Evolutionary conservation across 2,113 vertebrate genomes (phyloP).

Genomic region (Tachysurus vachellii): DNA sequence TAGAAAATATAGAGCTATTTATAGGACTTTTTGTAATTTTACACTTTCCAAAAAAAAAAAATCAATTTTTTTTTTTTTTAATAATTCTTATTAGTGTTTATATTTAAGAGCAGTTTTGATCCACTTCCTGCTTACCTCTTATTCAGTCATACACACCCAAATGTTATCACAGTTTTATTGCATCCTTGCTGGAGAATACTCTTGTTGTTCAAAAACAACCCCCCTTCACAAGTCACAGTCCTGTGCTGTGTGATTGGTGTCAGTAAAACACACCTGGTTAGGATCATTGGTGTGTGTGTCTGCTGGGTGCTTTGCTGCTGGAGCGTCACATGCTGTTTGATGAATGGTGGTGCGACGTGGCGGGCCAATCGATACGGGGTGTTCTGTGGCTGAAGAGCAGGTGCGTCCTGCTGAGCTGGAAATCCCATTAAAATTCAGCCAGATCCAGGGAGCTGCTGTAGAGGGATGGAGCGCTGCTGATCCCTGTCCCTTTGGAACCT

Average conservation of each 20-base stretch:
- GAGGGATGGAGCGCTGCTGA: constrained; percentile 19
- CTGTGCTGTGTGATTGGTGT: constrained; percentile 68
- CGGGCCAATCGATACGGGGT: constrained; percentile 67
- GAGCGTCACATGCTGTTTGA: constrained; percentile 61
- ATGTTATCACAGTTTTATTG: constrained; percentile 34
- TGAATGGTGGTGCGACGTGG: constrained; percentile 70
- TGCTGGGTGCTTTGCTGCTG: constrained; percentile 18
- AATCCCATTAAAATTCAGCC: constrained; percentile 75
- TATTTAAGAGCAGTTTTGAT: no score
- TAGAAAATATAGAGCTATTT: no score
- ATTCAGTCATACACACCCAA: constrained; percentile 13
- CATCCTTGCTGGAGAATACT: constrained; percentile 36
- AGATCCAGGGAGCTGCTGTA: constrained; percentile 31
- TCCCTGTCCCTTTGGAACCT: constrained; percentile 40
- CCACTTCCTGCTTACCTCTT: no score
- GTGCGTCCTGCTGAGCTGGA: constrained; percentile 74
- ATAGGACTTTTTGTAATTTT: no score
- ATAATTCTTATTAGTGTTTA: no score
- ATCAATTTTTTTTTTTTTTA: no score
- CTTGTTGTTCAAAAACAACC: constrained; percentile 14
- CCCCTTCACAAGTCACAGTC: constrained; percentile 44
- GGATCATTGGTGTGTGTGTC: constrained; percentile 58
- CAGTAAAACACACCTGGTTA: constrained; percentile 76
- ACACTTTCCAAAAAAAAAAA: no score
- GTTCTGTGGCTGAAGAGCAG: constrained; percentile 57